phyloP scores from a whole-genome alignment of 2,888 invertebrate species.

The Tortrix viridana region DNA sequence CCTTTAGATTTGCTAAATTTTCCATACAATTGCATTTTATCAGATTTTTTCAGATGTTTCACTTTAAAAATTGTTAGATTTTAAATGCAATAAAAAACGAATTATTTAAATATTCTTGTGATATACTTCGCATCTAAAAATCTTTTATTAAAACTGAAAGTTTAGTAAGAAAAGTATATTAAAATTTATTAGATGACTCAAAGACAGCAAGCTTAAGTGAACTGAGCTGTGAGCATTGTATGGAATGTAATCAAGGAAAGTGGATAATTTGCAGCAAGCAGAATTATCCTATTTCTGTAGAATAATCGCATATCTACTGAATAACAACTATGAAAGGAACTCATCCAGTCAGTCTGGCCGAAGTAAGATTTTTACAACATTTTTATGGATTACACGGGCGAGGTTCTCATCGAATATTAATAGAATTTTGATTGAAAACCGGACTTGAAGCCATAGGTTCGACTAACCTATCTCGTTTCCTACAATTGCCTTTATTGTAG shows the following conservation, averaged over 20 bases:
- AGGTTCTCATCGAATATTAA: constrained; percentile 21
- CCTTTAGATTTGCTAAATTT: no score
- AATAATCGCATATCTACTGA: constrained; percentile 10
- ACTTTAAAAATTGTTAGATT: no score
- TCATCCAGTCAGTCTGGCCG: constrained; percentile 13
- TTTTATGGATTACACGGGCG: constrained; percentile 24
- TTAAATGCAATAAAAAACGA: no score
- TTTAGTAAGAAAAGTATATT: no score
- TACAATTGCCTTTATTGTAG: constrained; percentile 26
- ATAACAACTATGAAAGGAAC: constrained; percentile 7
- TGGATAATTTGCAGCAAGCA: constrained; percentile 14
- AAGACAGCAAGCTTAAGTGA: no score
- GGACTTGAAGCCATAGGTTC: neutral
- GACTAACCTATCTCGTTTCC: constrained; percentile 16
- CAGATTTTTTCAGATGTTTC: no score
- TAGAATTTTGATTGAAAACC: constrained; percentile 34
- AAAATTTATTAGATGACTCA: no score
- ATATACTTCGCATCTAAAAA: no score
- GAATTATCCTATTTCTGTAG: neutral
- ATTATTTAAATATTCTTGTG: no score
- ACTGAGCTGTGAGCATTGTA: neutral
- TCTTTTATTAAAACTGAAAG: no score
- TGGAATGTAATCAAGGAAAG: constrained; percentile 20
- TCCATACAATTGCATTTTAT: no score
- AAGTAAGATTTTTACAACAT: constrained; percentile 16